Percentiles rank a stretch among this genome's conserved stretches.
Evolutionary conservation across 2,888 invertebrate species (phyloP).

Genomic region (Anaspis maculata): DNA sequence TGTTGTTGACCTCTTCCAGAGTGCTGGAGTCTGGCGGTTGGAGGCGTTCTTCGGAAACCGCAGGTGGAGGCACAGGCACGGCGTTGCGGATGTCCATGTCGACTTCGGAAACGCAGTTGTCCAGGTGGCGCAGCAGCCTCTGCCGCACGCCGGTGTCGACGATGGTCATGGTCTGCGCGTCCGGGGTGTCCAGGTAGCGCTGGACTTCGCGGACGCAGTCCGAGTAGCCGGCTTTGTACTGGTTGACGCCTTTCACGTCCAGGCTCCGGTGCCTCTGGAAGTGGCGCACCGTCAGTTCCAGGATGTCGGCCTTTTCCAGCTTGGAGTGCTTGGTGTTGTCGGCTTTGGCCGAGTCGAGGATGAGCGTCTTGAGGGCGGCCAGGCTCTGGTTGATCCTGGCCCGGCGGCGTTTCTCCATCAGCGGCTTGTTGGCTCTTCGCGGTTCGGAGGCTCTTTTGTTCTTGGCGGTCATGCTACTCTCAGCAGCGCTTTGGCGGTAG

Average conservation of each 20-base stretch:
- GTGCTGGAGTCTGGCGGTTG: constrained; percentile 41
- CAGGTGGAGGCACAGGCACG: constrained; percentile 6
- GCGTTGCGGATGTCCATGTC: constrained; percentile 44
- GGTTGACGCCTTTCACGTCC: constrained; percentile 53
- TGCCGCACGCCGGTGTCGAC: constrained; percentile 52
- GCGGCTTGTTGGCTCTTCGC: constrained; percentile 64
- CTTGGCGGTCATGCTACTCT: constrained; percentile 36
- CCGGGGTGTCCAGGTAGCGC: constrained; percentile 52
- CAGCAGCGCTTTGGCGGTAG: constrained; percentile 3
- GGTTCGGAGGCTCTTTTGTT: constrained; percentile 36
- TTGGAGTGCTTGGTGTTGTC: constrained; percentile 70
- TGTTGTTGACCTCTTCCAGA: constrained; percentile 35
- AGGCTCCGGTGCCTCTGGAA: constrained; percentile 66
- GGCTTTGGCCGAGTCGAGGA: constrained; percentile 59
- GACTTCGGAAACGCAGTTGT: constrained; percentile 53
- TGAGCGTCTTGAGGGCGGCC: constrained; percentile 62
- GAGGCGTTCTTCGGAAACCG: constrained; percentile 26
- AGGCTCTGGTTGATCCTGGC: constrained; percentile 68
- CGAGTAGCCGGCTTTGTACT: constrained; percentile 58
- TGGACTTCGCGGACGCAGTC: constrained; percentile 58
- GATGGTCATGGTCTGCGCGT: constrained; percentile 50
- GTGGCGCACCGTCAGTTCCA: constrained; percentile 76
- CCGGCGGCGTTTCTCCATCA: constrained; percentile 68
- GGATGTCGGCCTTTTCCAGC: constrained; percentile 77
- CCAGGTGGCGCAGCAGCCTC: constrained; percentile 50